Base-by-base conservation (phyloP, 2,113 vertebrate genomes). In the Sinocyclocheilus maitianheensis region DNA sequence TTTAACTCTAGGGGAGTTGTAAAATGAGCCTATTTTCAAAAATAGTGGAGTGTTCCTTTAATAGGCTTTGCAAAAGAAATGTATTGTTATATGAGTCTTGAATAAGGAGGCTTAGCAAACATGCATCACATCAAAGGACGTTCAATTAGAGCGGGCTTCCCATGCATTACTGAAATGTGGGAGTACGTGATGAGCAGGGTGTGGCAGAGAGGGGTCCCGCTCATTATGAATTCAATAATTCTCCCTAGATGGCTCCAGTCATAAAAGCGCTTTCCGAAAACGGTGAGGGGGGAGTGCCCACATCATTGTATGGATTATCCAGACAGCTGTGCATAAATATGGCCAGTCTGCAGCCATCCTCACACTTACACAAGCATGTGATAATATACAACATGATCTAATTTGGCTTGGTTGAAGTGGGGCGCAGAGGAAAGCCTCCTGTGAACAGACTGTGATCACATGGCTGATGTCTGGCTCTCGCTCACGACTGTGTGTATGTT, bases 51-150 rank as follows among this genome's bases (percentile, higher is more conserved):
- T 30, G 30, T 30, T 30, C 30, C 30, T 30, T 30, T 30, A 91
- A 92, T 90, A 90, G 91, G 88, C 85, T 90, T 85, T 86, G 86
- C 86, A 90, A 89, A 8, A 88, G 84, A 85, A 46, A 22, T 85
- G 85, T 79, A 89, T 91, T 91, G 89, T 91, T 88, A 85, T 90
- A 85, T 72, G 85, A 88, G 89, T 87, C 87, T 83, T 81, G 86
- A 87, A 91, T 84, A 77, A 77, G 48, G 88, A 92, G 88, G 86
- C 84, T 88, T 87, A 89, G 79, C 0, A 34, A 79, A 84, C 86
- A 85, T 16, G 88, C 84, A n/a, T 86, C 78, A 91, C 91, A 91
- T 94, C 90, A 93, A 93, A 93, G 91, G 85, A 74, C 65, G 62
- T 43, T 67, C 87, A 89, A 89, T 90, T 90, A 89, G 22, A 60